These are phyloP conservation scores for Pterostichus madidus DNA, from an alignment of 2,888 invertebrate genomes.

Conservation along the genomic window DNA sequence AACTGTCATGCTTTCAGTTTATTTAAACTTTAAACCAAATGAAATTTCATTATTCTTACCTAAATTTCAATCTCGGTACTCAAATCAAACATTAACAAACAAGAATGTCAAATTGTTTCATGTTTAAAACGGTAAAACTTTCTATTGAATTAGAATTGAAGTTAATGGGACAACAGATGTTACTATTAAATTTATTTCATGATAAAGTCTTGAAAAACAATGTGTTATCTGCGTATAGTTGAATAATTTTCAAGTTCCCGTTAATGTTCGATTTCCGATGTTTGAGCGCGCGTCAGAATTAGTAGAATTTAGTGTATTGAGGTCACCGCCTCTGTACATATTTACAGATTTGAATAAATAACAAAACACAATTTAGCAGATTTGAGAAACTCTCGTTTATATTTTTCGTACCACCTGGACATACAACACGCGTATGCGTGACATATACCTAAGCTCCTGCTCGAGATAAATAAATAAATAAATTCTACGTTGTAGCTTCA, in stretches of 20 bases:
- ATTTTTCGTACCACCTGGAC: conserved; percentile 61
- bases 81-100: background rate
- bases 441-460: conserved; percentile 66
- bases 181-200: background rate
- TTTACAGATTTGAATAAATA: conserved; percentile 61
- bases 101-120: no score
- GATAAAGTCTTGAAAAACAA: background rate
- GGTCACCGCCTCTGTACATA: conserved; percentile 50
- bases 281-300: conserved; percentile 17
- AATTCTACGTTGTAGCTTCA: conserved; percentile 49
- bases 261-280: conserved; percentile 5
- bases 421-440: conserved; percentile 65
- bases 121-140: conserved; percentile 15
- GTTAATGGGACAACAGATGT: conserved; percentile 39
- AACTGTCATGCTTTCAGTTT: conserved; percentile 16
- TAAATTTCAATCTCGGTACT: background rate
- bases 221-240: no score
- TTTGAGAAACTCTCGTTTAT: conserved; percentile 60
- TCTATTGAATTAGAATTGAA: conserved; percentile 28
- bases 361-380: conserved; percentile 63
- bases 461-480: conserved; percentile 56
- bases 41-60: conserved; percentile 18
- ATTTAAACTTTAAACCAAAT: conserved; percentile 9
- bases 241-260: no score
- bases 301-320: conserved; percentile 51